Evolutionary conservation across 2,888 invertebrate species (phyloP).

Genomic region (Lasioglossum leucozonium): DNA sequence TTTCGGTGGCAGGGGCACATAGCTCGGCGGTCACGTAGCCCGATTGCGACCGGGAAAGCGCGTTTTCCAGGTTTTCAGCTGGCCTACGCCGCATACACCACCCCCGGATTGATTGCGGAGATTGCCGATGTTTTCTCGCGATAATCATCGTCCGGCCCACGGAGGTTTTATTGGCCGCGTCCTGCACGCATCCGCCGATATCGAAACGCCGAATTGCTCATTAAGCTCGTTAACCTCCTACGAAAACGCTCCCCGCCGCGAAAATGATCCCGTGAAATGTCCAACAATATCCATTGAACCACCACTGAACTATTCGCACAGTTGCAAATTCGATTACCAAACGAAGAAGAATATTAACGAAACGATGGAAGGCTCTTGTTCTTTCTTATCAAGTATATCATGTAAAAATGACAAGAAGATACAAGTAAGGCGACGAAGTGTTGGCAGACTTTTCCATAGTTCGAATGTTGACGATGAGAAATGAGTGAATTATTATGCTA

Average conservation of each 20-base stretch:
- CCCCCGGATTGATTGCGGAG: constrained; percentile 63
- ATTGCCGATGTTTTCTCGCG: constrained; percentile 69
- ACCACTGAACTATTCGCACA: background rate
- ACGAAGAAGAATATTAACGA: background rate
- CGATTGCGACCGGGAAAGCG: constrained; percentile 68
- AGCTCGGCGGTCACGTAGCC: constrained; percentile 65
- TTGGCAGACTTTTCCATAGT: too few relatives aligned
- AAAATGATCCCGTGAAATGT: background rate
- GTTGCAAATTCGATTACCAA: background rate
- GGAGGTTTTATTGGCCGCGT: constrained; percentile 60
- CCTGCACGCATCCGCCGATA: constrained; percentile 39
- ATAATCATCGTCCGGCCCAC: constrained; percentile 61
- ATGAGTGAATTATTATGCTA: background rate
- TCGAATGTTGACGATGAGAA: too few relatives aligned
- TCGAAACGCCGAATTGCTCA: constrained; percentile 59
- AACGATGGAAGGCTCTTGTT: too few relatives aligned
- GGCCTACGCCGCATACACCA: constrained; percentile 32
- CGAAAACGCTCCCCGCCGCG: background rate
- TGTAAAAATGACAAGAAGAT: too few relatives aligned
- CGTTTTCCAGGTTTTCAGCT: constrained; percentile 71
- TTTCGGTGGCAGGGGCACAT: constrained; percentile 53
- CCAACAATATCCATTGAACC: background rate
- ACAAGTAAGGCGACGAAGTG: too few relatives aligned
- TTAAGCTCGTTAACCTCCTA: constrained; percentile 58
- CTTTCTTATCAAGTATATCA: too few relatives aligned